Conservation (phyloP, 2,797 vertebrate genomes). For the Coccyzus lansbergi region DNA sequence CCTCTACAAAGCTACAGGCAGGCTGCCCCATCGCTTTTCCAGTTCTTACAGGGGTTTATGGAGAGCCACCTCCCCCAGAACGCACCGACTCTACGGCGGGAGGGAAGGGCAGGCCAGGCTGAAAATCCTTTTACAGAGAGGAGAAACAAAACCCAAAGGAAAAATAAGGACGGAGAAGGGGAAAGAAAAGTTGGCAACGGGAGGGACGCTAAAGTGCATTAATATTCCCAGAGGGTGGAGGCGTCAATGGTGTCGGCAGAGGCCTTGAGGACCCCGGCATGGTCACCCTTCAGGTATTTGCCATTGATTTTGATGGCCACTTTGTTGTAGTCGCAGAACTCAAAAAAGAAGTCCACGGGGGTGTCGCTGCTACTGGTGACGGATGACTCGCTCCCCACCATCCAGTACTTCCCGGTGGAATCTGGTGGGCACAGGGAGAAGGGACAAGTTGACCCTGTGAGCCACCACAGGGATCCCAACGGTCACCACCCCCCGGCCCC, state of each 20-base stretch:
- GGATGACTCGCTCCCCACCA: slow-evolving; percentile 88
- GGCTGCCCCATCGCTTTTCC: slow-evolving; percentile 69
- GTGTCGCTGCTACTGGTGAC: slow-evolving; percentile 94
- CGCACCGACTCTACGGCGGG: neutral
- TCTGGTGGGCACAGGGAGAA: slow-evolving; percentile 75
- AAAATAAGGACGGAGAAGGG: neutral
- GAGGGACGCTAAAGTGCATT: slow-evolving; percentile 74
- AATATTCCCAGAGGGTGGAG: slow-evolving; percentile 97
- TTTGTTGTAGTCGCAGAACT: slow-evolving; percentile 99
- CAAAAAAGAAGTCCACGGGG: slow-evolving; percentile 94
- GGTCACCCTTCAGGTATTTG: slow-evolving; percentile 96
- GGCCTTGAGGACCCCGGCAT: slow-evolving; percentile 96
- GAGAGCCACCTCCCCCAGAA: neutral
- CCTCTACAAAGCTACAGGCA: slow-evolving; percentile 7
- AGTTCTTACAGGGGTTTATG: slow-evolving; percentile 58
- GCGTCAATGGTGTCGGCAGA: slow-evolving; percentile 90
- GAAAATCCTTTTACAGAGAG: slow-evolving; percentile 53
- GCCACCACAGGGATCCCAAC: accelerated
- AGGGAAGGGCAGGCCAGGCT: slow-evolving; percentile 34
- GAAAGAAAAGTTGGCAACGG: slow-evolving; percentile 31
- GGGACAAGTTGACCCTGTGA: neutral
- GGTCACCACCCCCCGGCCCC: accelerated
- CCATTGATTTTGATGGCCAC: slow-evolving; percentile 92
- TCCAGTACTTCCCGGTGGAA: slow-evolving; percentile 98
- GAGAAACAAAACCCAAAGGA: slow-evolving; percentile 28